Percentiles rank a stretch among this genome's conserved stretches.
phyloP scores from a whole-genome alignment of 2,113 vertebrate genomes.

The Phoenicopterus ruber region DNA sequence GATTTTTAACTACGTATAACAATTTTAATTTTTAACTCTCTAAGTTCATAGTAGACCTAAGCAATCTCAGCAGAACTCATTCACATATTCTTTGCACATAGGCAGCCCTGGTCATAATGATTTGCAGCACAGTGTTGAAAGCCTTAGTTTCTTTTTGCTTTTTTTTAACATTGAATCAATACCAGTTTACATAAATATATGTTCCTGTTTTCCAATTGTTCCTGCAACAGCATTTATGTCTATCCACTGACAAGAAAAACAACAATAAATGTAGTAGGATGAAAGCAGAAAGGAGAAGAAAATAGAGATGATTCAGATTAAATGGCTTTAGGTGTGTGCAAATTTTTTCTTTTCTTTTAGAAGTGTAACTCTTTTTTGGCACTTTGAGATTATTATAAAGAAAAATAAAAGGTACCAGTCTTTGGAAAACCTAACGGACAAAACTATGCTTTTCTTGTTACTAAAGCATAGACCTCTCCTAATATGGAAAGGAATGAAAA shows the following conservation, averaged over 20 bases:
- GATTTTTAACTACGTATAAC: not conserved
- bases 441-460: not conserved
- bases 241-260: constrained; percentile 17
- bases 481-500: not conserved
- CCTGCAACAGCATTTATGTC: constrained; percentile 35
- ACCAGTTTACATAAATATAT: constrained; percentile 74
- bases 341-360: not conserved
- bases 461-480: not conserved
- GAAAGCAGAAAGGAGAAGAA: constrained; percentile 24
- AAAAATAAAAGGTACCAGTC: constrained; percentile 8
- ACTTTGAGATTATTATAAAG: not conserved
- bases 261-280: constrained; percentile 21
- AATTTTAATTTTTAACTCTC: constrained; percentile 13
- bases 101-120: constrained; percentile 46
- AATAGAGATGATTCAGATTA: constrained; percentile 33
- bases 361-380: not conserved
- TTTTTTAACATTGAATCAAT: constrained; percentile 66
- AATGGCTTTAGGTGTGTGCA: not conserved
- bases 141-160: constrained; percentile 14
- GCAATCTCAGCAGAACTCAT: not conserved
- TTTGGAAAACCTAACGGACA: not conserved
- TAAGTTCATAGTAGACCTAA: not conserved
- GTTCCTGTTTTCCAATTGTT: constrained; percentile 68
- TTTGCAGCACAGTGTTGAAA: constrained; percentile 61
- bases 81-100: not conserved